Evolutionary conservation across 2,797 vertebrate species (phyloP), one percentile per base, ranked within the genome.

Genomic region (Apodemus agrarius): DNA sequence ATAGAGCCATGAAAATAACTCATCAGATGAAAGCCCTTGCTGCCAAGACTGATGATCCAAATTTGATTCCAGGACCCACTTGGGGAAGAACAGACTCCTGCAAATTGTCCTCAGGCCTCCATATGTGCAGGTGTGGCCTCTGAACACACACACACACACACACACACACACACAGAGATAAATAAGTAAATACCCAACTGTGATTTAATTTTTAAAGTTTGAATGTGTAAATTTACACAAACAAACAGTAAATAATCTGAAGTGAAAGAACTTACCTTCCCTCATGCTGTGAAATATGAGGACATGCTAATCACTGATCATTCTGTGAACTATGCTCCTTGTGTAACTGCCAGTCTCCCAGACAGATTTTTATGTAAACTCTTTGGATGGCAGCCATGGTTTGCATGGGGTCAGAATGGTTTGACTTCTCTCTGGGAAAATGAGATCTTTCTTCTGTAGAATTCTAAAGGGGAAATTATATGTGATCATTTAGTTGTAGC

Each of bases 401-500:
- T n/a, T n/a, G 84, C 79, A 3, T 0, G 91, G 96, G 96, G 63
- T 95, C 90, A 96, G 78, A 90, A 37, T 89, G 85, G 46, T 91
- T 97, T 88, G n/a, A 0, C 96, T 95, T 91, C 69, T 96, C 75
- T 90, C 88, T 82, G 52, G 84, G 94, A 96, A 96, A 97, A 90
- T 95, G 52, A 94, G 52, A 46, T 92, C 67, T 95, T 89, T 95
- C 87, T 94, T 96, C 78, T 86, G 57, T 89, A 81, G 79, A 95
- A 96, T 94, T 96, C 67, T 93, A 79, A 92, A 37, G 96, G 67
- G 57, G 65, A 86, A 95, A 96, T 91, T 43, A 67, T 89, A 86
- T 83, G 17, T 0, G 3, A 78, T 88, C 81, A 95, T 96, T 93
- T 81, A 89, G 65, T 93, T 91, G 61, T 3, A 92, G 26, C 46